phyloP scores from a whole-genome alignment of 2,888 invertebrate genomes.

The Julus scandinavius region DNA sequence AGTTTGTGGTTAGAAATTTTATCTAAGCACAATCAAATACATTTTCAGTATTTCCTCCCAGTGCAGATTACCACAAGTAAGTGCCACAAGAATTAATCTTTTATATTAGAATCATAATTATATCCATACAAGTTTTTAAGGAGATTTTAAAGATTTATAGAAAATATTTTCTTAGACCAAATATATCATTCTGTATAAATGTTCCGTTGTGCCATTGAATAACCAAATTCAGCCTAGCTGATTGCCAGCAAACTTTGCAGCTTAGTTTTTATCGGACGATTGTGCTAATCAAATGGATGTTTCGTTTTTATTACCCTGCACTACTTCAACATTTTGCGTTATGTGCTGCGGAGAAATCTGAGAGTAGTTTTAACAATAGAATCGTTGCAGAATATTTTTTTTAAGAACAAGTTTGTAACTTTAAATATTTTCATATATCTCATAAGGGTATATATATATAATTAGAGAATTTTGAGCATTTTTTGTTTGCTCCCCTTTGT shows the following conservation, averaged over 20 bases:
- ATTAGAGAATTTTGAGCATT: no score
- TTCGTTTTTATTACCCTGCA: neutral
- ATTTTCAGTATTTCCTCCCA: constrained; percentile 1
- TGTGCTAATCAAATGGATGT: neutral
- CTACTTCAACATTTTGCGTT: neutral
- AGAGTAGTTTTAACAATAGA: neutral
- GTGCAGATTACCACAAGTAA: neutral
- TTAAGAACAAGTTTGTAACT: neutral
- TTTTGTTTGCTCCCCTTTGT: neutral
- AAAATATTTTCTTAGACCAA: neutral
- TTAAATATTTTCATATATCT: neutral
- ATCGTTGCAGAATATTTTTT: neutral
- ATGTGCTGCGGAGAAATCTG: neutral
- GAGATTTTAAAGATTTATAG: neutral
- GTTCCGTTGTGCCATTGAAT: neutral
- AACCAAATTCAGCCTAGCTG: neutral
- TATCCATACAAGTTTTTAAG: neutral
- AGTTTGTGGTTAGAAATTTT: neutral
- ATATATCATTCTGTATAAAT: neutral
- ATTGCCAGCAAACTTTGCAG: neutral
- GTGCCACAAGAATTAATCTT: neutral
- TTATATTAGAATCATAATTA: neutral
- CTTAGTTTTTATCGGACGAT: neutral
- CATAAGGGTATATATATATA: neutral
- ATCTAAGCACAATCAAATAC: neutral